Percentiles rank a stretch among this genome's conserved stretches.
phyloP scores from a whole-genome alignment of 2,888 invertebrate species.

The Pammene aurita region DNA sequence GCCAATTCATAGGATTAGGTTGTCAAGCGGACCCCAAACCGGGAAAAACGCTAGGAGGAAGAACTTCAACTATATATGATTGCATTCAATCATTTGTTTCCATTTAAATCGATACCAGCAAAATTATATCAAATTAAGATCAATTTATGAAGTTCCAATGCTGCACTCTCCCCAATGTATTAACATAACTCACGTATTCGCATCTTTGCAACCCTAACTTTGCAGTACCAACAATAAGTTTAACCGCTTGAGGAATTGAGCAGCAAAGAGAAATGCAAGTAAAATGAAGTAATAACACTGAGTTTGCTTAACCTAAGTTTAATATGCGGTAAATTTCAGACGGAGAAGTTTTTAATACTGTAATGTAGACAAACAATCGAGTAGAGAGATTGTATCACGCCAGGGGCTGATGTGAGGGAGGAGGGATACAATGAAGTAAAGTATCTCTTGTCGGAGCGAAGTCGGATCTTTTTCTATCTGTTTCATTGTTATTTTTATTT shows the following conservation, averaged over 20 bases:
- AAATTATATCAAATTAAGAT: too few relatives aligned
- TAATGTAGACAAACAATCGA: conserved; percentile 38
- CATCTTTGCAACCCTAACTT: not conserved
- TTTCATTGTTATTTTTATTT: conserved; percentile 40
- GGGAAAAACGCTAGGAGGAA: too few relatives aligned
- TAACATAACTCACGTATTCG: not conserved
- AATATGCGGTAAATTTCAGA: conserved; percentile 21
- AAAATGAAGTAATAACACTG: conserved; percentile 16
- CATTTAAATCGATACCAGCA: too few relatives aligned
- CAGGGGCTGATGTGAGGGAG: conserved; percentile 4
- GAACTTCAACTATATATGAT: too few relatives aligned
- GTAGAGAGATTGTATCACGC: conserved; percentile 26
- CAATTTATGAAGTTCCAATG: not conserved
- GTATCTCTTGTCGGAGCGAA: conserved; percentile 12
- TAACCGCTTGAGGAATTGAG: not conserved
- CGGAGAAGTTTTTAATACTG: conserved; percentile 32
- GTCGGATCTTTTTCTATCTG: conserved; percentile 32
- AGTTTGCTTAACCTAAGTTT: conserved; percentile 21
- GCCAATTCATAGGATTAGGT: too few relatives aligned
- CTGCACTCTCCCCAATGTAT: not conserved
- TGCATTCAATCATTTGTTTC: too few relatives aligned
- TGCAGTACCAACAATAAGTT: not conserved
- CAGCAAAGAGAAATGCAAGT: not conserved
- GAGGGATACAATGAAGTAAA: conserved; percentile 22
- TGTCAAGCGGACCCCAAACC: too few relatives aligned